These are phyloP conservation scores for Habroteleia sp. DNA, from an alignment of 2,888 invertebrate genomes.

Conservation along the genomic window DNA sequence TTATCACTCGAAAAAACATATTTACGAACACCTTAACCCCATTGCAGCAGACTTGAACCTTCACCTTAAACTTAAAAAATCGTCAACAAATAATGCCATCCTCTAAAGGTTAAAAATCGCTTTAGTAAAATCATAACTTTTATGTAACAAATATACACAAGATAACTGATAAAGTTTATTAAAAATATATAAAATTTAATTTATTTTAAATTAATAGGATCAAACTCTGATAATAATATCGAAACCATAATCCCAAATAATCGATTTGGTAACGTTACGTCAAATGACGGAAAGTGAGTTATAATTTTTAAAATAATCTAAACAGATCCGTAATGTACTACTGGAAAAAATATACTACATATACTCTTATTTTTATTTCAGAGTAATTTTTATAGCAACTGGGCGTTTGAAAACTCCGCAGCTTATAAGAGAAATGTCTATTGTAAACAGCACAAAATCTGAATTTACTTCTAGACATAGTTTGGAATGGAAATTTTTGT, in stretches of 20 bases:
- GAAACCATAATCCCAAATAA: conserved; percentile 72
- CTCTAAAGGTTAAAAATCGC: too few species aligned
- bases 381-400: conserved; percentile 90
- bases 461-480: conserved; percentile 97
- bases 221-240: conserved; percentile 70
- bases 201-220: conserved; percentile 71
- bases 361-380: conserved; percentile 65
- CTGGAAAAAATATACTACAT: not conserved
- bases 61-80: too few species aligned
- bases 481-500: conserved; percentile 97
- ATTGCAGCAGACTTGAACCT: too few species aligned
- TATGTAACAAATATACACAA: too few species aligned
- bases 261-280: conserved; percentile 65
- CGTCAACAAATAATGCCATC: too few species aligned
- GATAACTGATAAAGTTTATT: too few species aligned
- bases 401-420: conserved; percentile 91
- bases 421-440: conserved; percentile 91
- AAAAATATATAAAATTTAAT: too few species aligned
- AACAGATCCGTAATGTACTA: not conserved
- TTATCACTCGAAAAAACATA: too few species aligned
- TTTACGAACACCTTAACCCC: too few species aligned
- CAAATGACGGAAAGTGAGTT: conserved; percentile 73
- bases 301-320: not conserved
- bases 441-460: conserved; percentile 88
- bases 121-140: too few species aligned